Evolutionary conservation across 92 coral and sea anemone species (phyloP).

Genomic region (Siderastrea siderea): DNA sequence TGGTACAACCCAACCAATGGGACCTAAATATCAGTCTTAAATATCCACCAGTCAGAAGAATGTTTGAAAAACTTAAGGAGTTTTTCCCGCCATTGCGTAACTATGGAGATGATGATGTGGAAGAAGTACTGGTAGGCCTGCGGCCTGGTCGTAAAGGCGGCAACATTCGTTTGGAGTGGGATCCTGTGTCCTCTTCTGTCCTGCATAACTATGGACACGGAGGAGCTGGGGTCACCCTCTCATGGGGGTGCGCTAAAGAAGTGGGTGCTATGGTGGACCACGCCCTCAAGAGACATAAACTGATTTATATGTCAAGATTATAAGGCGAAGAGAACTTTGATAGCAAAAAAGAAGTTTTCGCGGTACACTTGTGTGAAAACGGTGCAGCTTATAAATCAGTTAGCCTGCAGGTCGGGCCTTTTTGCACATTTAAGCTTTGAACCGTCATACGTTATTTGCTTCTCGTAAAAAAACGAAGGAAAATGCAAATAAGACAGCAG

Average conservation of each 20-base stretch:
- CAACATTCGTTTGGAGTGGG: conserved; percentile 42
- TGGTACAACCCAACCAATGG: conserved; percentile 46
- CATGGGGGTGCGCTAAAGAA: conserved; percentile 77
- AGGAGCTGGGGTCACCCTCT: conserved; percentile 50
- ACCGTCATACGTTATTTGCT: neutral
- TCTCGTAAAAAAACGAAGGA: neutral
- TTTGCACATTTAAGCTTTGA: neutral
- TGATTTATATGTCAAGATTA: conserved; percentile 2
- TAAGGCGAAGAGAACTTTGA: neutral
- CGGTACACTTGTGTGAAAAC: no score
- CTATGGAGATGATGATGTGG: conserved; percentile 36
- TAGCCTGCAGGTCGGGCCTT: neutral
- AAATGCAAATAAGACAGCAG: no score
- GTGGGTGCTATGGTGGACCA: conserved; percentile 35
- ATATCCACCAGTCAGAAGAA: conserved; percentile 31
- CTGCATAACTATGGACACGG: conserved; percentile 71
- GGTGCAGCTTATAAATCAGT: neutral
- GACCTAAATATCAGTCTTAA: conserved; percentile 24
- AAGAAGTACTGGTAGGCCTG: conserved; percentile 29
- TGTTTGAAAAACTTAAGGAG: conserved; percentile 38
- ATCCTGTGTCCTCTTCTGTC: conserved; percentile 27
- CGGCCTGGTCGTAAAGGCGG: conserved; percentile 61
- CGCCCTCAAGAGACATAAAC: conserved; percentile 6
- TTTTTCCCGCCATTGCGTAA: conserved; percentile 29
- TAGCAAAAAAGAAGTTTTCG: no score